Percentiles rank a stretch among this genome's conserved stretches.
These are phyloP conservation scores for Drosophila anomalata DNA, from an alignment of 2,888 invertebrate genomes.

Conservation along the genomic window DNA sequence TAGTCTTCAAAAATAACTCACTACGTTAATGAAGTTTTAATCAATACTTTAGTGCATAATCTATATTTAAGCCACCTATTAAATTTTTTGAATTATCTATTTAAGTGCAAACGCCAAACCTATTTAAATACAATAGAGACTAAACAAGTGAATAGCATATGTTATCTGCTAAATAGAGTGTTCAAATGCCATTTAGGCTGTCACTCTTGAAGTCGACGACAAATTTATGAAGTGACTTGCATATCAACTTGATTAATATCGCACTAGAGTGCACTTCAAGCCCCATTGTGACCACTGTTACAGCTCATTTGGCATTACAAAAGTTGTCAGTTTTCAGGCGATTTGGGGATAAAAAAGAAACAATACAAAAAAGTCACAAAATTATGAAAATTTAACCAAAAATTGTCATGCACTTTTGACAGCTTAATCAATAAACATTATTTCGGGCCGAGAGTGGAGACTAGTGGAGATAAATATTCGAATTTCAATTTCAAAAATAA, in stretches of 20 bases:
- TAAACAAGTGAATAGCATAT: neutral
- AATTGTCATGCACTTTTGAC: constrained; percentile 57
- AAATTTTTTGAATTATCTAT: neutral
- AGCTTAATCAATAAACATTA: constrained; percentile 77
- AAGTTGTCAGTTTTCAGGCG: constrained; percentile 21
- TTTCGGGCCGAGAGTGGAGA: constrained; percentile 59
- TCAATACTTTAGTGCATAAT: neutral
- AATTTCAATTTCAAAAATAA: constrained; percentile 17
- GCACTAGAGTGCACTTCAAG: neutral
- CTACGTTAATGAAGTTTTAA: too few relatives aligned
- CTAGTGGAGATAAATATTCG: neutral
- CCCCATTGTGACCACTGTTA: constrained; percentile 18
- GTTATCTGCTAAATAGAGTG: neutral
- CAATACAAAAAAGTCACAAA: neutral
- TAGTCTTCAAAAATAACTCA: too few relatives aligned
- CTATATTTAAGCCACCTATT: neutral
- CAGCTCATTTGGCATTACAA: constrained; percentile 29
- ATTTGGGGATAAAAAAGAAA: constrained; percentile 20
- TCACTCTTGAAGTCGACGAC: constrained; percentile 1
- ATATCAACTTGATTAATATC: constrained; percentile 12
- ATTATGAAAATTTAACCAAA: constrained; percentile 22
- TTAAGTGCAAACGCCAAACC: neutral
- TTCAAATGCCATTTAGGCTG: neutral
- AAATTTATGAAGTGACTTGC: constrained; percentile 8
- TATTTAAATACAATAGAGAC: neutral